These are phyloP conservation scores for Portevinia maculata DNA, from an alignment of 2,888 invertebrate species.

Conservation along the genomic window DNA sequence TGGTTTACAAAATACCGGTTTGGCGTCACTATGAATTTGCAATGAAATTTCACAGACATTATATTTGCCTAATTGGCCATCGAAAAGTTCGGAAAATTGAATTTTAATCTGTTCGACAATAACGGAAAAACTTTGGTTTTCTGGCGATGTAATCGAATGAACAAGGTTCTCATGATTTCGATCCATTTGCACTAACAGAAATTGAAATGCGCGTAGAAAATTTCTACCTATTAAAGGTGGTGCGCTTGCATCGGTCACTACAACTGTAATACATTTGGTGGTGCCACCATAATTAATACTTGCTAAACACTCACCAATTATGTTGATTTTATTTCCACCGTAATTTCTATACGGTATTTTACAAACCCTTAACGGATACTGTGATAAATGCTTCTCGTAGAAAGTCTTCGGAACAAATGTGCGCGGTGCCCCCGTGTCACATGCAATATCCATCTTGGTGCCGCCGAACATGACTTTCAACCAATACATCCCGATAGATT, in stretches of 20 bases:
- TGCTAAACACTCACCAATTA: slow-evolving; percentile 23
- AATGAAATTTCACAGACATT: slow-evolving; percentile 19
- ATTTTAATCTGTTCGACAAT: slow-evolving; percentile 30
- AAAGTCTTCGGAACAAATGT: slow-evolving; percentile 22
- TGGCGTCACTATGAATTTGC: slow-evolving; percentile 23
- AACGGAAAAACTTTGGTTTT: slow-evolving; percentile 29
- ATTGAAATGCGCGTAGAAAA: slow-evolving; percentile 25
- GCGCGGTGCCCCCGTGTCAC: slow-evolving; percentile 17
- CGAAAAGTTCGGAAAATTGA: slow-evolving; percentile 20
- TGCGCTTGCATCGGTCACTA: slow-evolving; percentile 18
- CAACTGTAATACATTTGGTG: slow-evolving; percentile 18
- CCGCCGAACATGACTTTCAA: slow-evolving; percentile 22
- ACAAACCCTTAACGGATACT: slow-evolving; percentile 8
- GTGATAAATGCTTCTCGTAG: slow-evolving; percentile 20
- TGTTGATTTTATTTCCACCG: slow-evolving; percentile 9
- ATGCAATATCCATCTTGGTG: slow-evolving; percentile 8
- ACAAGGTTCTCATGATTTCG: slow-evolving; percentile 18
- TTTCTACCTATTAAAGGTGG: slow-evolving; percentile 30
- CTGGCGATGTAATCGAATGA: slow-evolving; percentile 13
- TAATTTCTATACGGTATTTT: no score
- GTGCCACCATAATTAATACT: slow-evolving; percentile 11
- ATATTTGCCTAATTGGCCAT: slow-evolving; percentile 21
- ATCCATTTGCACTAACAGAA: slow-evolving; percentile 31
- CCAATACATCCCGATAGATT: slow-evolving; percentile 16
- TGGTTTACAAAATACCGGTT: slow-evolving; percentile 46